Conservation (phyloP, 2,113 vertebrate genomes). For the Mustela lutreola region DNA sequence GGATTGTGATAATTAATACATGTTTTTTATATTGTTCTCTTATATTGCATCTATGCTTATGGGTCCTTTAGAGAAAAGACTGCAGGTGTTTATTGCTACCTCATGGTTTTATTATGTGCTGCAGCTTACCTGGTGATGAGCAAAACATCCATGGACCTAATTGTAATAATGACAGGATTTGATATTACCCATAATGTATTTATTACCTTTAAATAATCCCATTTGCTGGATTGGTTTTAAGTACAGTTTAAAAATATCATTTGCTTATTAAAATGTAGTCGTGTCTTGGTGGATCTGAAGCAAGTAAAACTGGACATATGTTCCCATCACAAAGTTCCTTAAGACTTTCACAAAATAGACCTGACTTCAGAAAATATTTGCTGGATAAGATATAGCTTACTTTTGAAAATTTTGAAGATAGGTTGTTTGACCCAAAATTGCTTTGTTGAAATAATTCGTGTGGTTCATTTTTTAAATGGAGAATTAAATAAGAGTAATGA, state of each 20-base stretch:
- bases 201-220: background rate
- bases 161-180: background rate
- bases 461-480: background rate
- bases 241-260: background rate
- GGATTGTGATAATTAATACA: background rate
- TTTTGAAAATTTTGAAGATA: background rate
- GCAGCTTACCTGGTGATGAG: background rate
- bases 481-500: background rate
- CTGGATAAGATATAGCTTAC: background rate
- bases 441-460: background rate
- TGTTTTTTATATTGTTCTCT: background rate
- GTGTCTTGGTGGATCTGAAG: background rate
- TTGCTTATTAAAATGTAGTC: background rate
- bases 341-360: background rate
- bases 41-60: background rate
- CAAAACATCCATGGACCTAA: background rate
- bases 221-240: background rate
- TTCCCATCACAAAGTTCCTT: background rate
- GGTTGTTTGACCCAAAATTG: background rate
- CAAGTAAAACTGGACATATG: background rate
- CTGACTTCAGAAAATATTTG: background rate
- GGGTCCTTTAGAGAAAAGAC: background rate
- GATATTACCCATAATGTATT: background rate
- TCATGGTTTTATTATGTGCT: background rate
- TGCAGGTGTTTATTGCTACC: background rate